Evolutionary conservation across 2,888 invertebrate genomes (phyloP).

Genomic region (Neoascia interrupta): DNA sequence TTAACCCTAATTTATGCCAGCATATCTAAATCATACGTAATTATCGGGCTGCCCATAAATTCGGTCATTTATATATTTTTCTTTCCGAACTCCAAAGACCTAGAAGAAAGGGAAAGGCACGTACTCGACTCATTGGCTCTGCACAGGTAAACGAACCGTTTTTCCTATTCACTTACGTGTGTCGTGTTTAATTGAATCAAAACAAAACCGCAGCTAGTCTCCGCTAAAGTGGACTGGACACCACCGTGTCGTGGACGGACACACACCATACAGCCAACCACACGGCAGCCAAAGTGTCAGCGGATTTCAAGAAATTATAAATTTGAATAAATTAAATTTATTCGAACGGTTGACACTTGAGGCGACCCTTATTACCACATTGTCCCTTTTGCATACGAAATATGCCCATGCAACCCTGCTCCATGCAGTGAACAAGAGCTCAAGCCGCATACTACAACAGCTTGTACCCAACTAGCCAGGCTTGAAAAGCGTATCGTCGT

Average conservation of each 20-base stretch:
- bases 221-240: slow-evolving; percentile 25
- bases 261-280: background rate
- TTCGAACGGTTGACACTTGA: slow-evolving; percentile 53
- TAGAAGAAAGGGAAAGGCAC: slow-evolving; percentile 65
- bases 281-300: slow-evolving; percentile 56
- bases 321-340: slow-evolving; percentile 55
- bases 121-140: slow-evolving; percentile 28
- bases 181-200: slow-evolving; percentile 62
- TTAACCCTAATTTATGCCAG: slow-evolving; percentile 32
- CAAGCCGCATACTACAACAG: no score
- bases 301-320: slow-evolving; percentile 61
- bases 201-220: slow-evolving; percentile 45
- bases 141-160: slow-evolving; percentile 48
- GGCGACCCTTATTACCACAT: slow-evolving; percentile 68
- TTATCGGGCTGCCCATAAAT: slow-evolving; percentile 49
- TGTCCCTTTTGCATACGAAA: slow-evolving; percentile 68
- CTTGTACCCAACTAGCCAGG: no score
- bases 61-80: slow-evolving; percentile 38
- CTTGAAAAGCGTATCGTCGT: slow-evolving; percentile 53
- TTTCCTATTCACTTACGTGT: slow-evolving; percentile 33
- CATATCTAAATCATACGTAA: slow-evolving; percentile 59
- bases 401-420: slow-evolving; percentile 6
- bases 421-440: no score
- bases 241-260: slow-evolving; percentile 11
- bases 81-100: slow-evolving; percentile 27